phyloP scores from a whole-genome alignment of 2,888 invertebrate genomes.

The Serrognathus titanus region DNA sequence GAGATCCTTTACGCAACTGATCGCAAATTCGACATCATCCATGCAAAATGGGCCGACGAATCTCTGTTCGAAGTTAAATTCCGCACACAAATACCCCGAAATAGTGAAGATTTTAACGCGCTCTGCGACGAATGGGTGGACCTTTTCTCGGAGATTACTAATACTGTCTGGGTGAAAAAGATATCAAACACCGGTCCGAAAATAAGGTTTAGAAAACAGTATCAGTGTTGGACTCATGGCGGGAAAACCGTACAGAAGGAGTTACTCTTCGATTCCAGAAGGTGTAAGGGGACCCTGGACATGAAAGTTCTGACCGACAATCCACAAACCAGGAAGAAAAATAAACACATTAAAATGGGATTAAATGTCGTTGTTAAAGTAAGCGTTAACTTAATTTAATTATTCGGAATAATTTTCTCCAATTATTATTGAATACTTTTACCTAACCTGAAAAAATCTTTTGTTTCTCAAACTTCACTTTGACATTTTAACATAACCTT shows the following conservation, averaged over 20 bases:
- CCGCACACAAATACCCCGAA: slow-evolving; percentile 43
- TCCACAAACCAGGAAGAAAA: slow-evolving; percentile 42
- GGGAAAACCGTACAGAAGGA: slow-evolving; percentile 44
- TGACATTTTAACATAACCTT: background rate
- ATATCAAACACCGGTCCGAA: slow-evolving; percentile 49
- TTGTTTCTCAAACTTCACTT: background rate
- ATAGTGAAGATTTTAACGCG: slow-evolving; percentile 44
- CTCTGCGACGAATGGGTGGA: slow-evolving; percentile 48
- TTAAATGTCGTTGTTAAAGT: slow-evolving; percentile 47
- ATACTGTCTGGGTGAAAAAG: slow-evolving; percentile 48
- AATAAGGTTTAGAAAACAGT: slow-evolving; percentile 47
- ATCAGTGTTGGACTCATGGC: slow-evolving; percentile 47
- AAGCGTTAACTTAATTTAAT: slow-evolving; percentile 18
- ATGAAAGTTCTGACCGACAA: slow-evolving; percentile 47
- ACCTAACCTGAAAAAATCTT: background rate
- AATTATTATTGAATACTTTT: background rate
- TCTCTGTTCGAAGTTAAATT: slow-evolving; percentile 45
- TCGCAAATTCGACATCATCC: slow-evolving; percentile 45
- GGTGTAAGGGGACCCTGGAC: slow-evolving; percentile 46
- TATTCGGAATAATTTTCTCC: background rate
- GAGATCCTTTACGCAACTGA: slow-evolving; percentile 40
- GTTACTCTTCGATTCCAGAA: slow-evolving; percentile 44
- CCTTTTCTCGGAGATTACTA: slow-evolving; percentile 44
- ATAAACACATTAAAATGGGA: slow-evolving; percentile 44
- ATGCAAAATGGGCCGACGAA: slow-evolving; percentile 42